Evolutionary conservation across 2,888 invertebrate species (phyloP), one percentile per base, ranked within the genome.

Genomic region (Nephrotoma appendiculata): DNA sequence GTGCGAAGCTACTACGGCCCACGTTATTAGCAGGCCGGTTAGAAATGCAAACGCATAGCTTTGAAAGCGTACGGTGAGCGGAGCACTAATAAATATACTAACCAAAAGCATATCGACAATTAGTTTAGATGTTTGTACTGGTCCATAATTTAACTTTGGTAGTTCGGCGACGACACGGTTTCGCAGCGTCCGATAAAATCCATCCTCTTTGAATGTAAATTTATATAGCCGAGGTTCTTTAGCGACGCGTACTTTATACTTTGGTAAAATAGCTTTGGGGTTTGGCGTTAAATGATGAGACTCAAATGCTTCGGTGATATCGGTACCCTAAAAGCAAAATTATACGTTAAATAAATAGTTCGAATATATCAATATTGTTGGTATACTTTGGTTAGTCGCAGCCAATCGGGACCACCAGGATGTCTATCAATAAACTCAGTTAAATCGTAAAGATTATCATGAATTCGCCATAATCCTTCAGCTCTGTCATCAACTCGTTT

Each of bases 371-470:
- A 31, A 31, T 31, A 31, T 31, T 52, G 41, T 86, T 88, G 9
- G 0, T 6, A 41, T 91, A 94, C 96, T 92, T 95, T 94, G 0
- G 95, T 94, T 85, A 95, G 91, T 48, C 92, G 91, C 86, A 97
- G 89, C 96, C 96, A 97, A 89, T 95, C 95, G 0, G 92, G 89
- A 1, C 98, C 97, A 48, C 98, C 98, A 0, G 98, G 99, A 93
- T 99, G 99, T 85, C 92, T 93, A 4, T 94, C 91, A 5, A 96
- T 92, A 90, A 98, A 99, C 31, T 93, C 93, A 0, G 94, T 94
- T 41, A 99, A 93, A 91, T 99, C 97, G 91, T 98, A 99, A 41
- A 99, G 92, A 84, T 92, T 92, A 90, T 96, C 93, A 88, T 95
- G 93, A 31, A 97, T 93, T 88, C 97, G 93, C 97, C 97, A 97